Conservation (phyloP, 2,113 vertebrate species). For the Epinephelus moara region DNA sequence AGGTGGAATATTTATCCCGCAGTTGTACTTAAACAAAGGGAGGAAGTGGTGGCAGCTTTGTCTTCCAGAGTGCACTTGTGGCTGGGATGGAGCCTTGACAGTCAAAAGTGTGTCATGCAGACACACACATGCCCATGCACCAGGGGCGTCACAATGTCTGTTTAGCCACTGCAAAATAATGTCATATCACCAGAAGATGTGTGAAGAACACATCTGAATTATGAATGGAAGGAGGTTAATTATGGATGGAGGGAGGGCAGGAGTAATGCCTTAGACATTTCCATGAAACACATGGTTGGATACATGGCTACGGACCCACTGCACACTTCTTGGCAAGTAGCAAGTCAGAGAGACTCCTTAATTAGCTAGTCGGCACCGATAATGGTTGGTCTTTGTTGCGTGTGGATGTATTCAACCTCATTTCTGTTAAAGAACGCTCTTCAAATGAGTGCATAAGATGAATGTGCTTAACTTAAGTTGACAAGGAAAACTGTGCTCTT, state of each 20-base stretch:
- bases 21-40: conserved; percentile 38
- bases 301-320: conserved; percentile 64
- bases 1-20: neutral
- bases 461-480: conserved; percentile 68
- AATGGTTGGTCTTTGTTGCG: conserved; percentile 60
- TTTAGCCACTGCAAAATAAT: conserved; percentile 77
- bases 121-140: conserved; percentile 43
- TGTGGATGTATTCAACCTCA: conserved; percentile 61
- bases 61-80: conserved; percentile 52
- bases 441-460: conserved; percentile 58
- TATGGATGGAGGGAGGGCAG: conserved; percentile 77
- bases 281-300: conserved; percentile 74
- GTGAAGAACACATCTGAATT: conserved; percentile 81
- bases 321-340: conserved; percentile 65
- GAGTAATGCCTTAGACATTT: conserved; percentile 76
- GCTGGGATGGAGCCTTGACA: conserved; percentile 52
- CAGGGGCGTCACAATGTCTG: conserved; percentile 73
- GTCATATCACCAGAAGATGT: conserved; percentile 80
- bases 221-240: conserved; percentile 80
- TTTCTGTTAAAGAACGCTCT: conserved; percentile 51
- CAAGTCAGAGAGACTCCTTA: conserved; percentile 69
- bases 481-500: conserved; percentile 66
- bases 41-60: neutral
- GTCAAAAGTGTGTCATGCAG: conserved; percentile 70
- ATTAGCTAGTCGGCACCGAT: conserved; percentile 69